Evolutionary conservation across 2,888 invertebrate genomes (phyloP).

Genomic region (Arrhopalites spinosus): DNA sequence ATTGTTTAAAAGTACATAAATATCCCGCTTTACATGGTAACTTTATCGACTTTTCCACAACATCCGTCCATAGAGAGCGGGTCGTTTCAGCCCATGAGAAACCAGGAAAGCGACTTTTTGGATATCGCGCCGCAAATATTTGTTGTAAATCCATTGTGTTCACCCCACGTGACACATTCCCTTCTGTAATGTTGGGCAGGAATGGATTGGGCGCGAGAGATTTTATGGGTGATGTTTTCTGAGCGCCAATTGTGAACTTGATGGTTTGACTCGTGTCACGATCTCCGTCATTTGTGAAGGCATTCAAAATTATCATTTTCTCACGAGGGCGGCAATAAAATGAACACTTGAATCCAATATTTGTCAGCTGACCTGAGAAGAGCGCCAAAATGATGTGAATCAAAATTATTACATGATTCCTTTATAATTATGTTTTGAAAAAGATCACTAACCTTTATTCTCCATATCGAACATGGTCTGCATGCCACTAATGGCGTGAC

Average conservation of each 20-base stretch:
- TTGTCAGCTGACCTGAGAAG: not conserved
- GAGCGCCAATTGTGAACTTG: not conserved
- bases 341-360: not conserved
- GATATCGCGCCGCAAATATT: too few species aligned
- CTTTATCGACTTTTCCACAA: not conserved
- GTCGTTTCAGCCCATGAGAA: not conserved
- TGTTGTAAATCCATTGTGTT: too few species aligned
- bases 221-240: not conserved
- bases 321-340: not conserved
- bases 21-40: not conserved
- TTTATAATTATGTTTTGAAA: too few species aligned
- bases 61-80: not conserved
- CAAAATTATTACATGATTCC: too few species aligned
- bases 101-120: not conserved
- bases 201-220: not conserved
- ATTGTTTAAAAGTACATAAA: not conserved
- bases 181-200: too few species aligned
- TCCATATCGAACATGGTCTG: too few species aligned
- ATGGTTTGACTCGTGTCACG: not conserved
- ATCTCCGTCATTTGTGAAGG: not conserved
- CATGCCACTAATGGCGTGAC: too few species aligned
- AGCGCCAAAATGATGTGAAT: too few species aligned
- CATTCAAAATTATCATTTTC: not conserved
- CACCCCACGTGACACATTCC: too few species aligned
- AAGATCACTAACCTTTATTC: too few species aligned